These are phyloP conservation scores for Aphidius ervi DNA, from an alignment of 1,140 invertebrate species.

Conservation along the genomic window DNA sequence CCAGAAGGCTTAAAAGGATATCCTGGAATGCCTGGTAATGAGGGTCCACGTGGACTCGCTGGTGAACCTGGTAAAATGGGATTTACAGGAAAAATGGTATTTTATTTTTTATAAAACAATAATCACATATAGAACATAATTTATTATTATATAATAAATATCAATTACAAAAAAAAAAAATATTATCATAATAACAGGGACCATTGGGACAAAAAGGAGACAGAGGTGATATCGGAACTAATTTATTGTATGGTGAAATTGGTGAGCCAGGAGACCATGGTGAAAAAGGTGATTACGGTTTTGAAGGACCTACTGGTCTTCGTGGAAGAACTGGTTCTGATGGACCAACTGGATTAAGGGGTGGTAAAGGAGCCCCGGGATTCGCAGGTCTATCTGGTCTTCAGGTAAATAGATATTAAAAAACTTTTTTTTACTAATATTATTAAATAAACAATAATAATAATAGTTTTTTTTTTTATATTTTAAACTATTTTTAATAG, in stretches of 20 bases:
- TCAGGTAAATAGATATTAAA: conserved; percentile 29
- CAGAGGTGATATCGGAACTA: conserved; percentile 47
- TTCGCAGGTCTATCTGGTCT: conserved; percentile 39
- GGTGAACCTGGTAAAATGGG: conserved; percentile 52
- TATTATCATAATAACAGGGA: conserved; percentile 30
- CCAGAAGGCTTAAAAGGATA: conserved; percentile 53
- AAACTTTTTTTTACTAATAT: background rate
- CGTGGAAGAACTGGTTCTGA: conserved; percentile 48
- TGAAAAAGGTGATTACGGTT: conserved; percentile 42
- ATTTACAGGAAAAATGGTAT: conserved; percentile 44
- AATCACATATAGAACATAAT: background rate
- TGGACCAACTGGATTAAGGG: conserved; percentile 54
- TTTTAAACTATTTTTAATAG: conserved; percentile 20
- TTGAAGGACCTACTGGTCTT: conserved; percentile 42
- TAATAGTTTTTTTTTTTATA: conserved; percentile 1
- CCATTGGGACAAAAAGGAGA: conserved; percentile 48
- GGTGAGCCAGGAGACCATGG: conserved; percentile 42
- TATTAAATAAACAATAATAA: conserved; percentile 6
- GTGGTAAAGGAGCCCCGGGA: conserved; percentile 52
- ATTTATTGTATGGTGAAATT: conserved; percentile 43
- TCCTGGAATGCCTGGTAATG: conserved; percentile 53
- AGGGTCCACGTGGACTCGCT: conserved; percentile 50
- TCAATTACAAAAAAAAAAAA: background rate
- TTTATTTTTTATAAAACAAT: conserved; percentile 13
- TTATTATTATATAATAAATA: background rate